phyloP scores from a whole-genome alignment of 2,113 vertebrate species.

The Sorex araneus region DNA sequence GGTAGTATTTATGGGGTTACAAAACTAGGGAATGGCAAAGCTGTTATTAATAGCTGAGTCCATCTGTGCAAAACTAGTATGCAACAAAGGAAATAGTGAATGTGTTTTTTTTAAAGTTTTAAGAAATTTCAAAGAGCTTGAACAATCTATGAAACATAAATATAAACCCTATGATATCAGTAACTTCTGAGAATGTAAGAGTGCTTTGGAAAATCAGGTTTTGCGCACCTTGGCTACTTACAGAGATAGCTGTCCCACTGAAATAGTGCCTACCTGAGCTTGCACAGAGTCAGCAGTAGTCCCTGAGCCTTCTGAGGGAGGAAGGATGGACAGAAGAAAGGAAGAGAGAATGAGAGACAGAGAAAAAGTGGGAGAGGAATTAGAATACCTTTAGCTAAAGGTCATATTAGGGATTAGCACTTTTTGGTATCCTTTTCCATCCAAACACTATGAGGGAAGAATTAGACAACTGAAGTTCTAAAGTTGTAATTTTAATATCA shows the following conservation, averaged over 20 bases:
- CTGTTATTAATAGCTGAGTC: not conserved
- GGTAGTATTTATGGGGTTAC: not conserved
- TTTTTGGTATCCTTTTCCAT: not conserved
- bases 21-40: not conserved
- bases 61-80: not conserved
- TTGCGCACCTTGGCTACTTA: not conserved
- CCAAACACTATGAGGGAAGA: not conserved
- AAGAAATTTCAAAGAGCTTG: not conserved
- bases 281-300: too few species aligned
- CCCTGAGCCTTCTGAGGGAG: too few species aligned
- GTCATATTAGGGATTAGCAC: not conserved
- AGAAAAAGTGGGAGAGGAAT: too few species aligned
- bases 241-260: not conserved
- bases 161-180: not conserved
- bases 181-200: not conserved
- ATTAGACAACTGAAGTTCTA: not conserved
- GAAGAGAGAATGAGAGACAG: not conserved
- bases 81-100: not conserved
- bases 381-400: too few species aligned
- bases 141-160: not conserved
- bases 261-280: not conserved
- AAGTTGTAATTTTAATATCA: not conserved
- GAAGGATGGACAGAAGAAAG: not conserved
- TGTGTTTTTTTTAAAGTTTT: constrained; percentile 3
- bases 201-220: not conserved